Percentiles rank a stretch among this genome's conserved stretches.
phyloP scores from a whole-genome alignment of 2,888 invertebrate genomes.

The Tiliacea citrago region DNA sequence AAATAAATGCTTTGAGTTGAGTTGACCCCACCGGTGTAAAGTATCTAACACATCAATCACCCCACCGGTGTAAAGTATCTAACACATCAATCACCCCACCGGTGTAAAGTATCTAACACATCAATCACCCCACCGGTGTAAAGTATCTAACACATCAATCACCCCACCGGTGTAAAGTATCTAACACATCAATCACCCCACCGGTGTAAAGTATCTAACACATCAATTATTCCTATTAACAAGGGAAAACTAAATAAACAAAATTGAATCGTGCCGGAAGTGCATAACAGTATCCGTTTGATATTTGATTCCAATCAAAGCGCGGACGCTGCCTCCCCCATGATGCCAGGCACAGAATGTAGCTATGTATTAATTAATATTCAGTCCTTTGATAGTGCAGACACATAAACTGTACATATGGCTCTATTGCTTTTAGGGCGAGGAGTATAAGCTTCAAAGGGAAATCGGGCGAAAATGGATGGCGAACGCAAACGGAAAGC shows the following conservation, averaged over 20 bases:
- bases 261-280: not conserved
- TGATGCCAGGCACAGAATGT: slow-evolving; percentile 23
- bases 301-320: slow-evolving; percentile 6
- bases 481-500: not conserved
- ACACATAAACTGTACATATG: not conserved
- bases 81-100: too few species aligned
- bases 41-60: not conserved
- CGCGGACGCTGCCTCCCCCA: not conserved
- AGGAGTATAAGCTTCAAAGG: not conserved
- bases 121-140: not conserved
- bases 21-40: not conserved
- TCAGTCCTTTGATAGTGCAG: slow-evolving; percentile 9
- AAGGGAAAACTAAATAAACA: not conserved
- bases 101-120: not conserved
- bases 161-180: not conserved
- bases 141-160: not conserved
- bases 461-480: too few species aligned
- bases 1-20: too few species aligned
- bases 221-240: not conserved
- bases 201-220: not conserved
- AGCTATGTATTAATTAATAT: slow-evolving; percentile 21
- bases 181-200: not conserved
- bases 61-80: too few species aligned
- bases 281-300: slow-evolving; percentile 28
- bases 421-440: slow-evolving; percentile 9